Evolutionary conservation across 2,797 vertebrate species (phyloP).

Genomic region (Chelidonichthys spinosus): DNA sequence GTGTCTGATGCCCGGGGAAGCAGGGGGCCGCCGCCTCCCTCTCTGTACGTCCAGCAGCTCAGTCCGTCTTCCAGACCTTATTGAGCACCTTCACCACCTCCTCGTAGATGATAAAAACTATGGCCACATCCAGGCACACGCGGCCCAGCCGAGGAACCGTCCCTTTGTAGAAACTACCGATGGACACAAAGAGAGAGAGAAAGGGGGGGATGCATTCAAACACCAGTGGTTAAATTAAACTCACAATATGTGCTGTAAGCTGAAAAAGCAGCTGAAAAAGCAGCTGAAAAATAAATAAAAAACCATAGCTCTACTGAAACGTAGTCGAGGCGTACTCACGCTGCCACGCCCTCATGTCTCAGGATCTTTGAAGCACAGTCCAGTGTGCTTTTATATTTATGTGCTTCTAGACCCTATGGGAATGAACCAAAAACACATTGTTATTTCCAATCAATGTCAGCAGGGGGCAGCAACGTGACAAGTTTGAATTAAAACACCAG

Average conservation of each 20-base stretch:
- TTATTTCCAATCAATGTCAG: not conserved
- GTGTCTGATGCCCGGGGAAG: slow-evolving; percentile 24
- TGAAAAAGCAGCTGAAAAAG: not conserved
- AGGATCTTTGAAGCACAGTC: slow-evolving; percentile 93
- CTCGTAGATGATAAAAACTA: slow-evolving; percentile 96
- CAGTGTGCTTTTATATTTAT: slow-evolving; percentile 93
- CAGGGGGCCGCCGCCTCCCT: slow-evolving; percentile 21
- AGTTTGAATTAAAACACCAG: not conserved
- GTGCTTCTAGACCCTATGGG: slow-evolving; percentile 90
- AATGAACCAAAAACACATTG: not conserved
- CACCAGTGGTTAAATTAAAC: not conserved
- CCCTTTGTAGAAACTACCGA: slow-evolving; percentile 94
- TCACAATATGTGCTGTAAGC: not conserved
- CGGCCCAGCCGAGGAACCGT: slow-evolving; percentile 93
- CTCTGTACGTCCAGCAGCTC: slow-evolving; percentile 16
- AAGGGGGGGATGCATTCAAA: not conserved
- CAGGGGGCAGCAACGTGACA: not conserved
- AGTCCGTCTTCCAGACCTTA: slow-evolving; percentile 91
- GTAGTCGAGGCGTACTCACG: slow-evolving; percentile 84
- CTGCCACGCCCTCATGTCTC: slow-evolving; percentile 89
- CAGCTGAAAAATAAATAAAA: not conserved
- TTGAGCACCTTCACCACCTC: slow-evolving; percentile 97
- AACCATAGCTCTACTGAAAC: not conserved
- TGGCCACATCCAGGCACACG: slow-evolving; percentile 95
- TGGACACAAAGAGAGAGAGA: slow-evolving; percentile 3